Percentiles rank a stretch among this genome's conserved stretches.
phyloP scores from a whole-genome alignment of 2,888 invertebrate genomes.

The Balanococcus diminutus region DNA sequence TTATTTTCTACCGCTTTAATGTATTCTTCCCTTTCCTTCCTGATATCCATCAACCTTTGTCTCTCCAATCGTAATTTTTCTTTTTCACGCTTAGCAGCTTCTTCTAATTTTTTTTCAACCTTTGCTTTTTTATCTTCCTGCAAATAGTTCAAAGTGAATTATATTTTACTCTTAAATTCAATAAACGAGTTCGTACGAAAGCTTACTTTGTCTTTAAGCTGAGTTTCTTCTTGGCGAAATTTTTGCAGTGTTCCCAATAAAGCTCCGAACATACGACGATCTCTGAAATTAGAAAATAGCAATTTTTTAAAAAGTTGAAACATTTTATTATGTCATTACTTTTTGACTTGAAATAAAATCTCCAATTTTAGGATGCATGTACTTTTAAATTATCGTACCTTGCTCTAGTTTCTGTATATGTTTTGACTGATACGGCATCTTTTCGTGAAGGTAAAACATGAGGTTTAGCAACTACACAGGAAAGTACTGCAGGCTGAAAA shows the following conservation, averaged over 20 bases:
- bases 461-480: constrained; percentile 53
- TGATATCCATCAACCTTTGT: constrained; percentile 80
- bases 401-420: constrained; percentile 50
- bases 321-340: neutral
- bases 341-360: too few relatives aligned
- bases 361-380: too few relatives aligned
- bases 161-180: neutral
- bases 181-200: neutral
- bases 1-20: constrained; percentile 89
- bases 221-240: constrained; percentile 93
- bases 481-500: constrained; percentile 40
- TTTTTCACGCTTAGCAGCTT: constrained; percentile 84
- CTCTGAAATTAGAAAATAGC: constrained; percentile 64
- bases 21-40: constrained; percentile 86
- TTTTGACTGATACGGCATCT: constrained; percentile 50
- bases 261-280: constrained; percentile 94
- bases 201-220: constrained; percentile 78
- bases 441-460: constrained; percentile 49
- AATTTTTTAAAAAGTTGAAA: neutral
- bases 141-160: constrained; percentile 53
- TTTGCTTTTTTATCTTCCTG: constrained; percentile 82
- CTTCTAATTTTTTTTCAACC: constrained; percentile 92
- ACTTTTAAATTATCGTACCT: neutral
- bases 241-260: constrained; percentile 92
- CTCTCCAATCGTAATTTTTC: constrained; percentile 83